phyloP scores from a whole-genome alignment of 2,888 invertebrate species.

The Thalpophila matura region DNA sequence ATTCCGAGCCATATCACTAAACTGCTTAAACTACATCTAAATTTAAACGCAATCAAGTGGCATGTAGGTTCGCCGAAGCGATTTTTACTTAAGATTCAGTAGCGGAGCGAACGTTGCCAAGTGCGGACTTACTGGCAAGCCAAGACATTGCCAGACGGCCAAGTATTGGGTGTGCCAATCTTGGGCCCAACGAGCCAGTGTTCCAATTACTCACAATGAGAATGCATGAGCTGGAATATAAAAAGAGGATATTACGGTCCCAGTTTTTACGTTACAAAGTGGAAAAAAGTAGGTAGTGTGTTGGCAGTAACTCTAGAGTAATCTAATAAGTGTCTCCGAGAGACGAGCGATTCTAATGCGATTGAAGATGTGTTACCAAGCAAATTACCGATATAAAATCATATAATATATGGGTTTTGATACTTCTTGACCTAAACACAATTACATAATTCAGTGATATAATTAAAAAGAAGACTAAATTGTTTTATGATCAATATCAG shows the following conservation, averaged over 20 bases:
- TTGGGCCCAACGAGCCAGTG: constrained; percentile 35
- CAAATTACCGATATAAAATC: no score
- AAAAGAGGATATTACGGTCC: constrained; percentile 29
- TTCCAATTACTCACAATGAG: constrained; percentile 53
- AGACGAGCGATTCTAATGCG: constrained; percentile 1
- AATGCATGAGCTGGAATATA: constrained; percentile 42
- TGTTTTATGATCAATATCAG: no score
- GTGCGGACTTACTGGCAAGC: constrained; percentile 50
- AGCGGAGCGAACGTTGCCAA: constrained; percentile 59
- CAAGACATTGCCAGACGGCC: constrained; percentile 52
- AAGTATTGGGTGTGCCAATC: constrained; percentile 37
- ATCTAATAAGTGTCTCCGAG: neutral
- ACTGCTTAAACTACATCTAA: constrained; percentile 45
- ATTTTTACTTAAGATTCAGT: constrained; percentile 67
- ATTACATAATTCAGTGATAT: no score
- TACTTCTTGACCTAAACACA: no score
- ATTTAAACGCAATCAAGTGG: constrained; percentile 62
- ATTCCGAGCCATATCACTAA: constrained; percentile 32
- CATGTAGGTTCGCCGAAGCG: constrained; percentile 56
- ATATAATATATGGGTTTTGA: no score
- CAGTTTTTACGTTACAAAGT: constrained; percentile 9
- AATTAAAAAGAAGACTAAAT: no score
- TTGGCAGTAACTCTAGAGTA: constrained; percentile 20
- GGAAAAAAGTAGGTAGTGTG: neutral
- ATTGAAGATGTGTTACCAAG: neutral